phyloP scores from a whole-genome alignment of 2,888 invertebrate species.

The Macroteleia sp. region DNA sequence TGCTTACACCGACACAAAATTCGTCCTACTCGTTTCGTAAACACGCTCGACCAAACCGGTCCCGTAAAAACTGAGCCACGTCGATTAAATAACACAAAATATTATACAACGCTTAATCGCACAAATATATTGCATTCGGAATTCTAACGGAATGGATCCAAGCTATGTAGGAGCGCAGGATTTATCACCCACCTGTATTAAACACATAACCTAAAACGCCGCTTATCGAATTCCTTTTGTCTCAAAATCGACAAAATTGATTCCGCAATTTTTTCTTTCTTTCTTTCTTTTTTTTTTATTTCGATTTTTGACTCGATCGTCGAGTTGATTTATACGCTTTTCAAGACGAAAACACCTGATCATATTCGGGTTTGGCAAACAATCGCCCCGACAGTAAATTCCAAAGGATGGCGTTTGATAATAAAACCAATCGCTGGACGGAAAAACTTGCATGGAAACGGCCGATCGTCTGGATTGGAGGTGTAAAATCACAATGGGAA shows the following conservation, averaged over 20 bases:
- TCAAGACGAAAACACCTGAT: constrained; percentile 43
- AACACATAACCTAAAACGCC: constrained; percentile 44
- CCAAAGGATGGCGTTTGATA: constrained; percentile 35
- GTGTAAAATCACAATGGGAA: constrained; percentile 63
- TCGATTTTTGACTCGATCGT: neutral
- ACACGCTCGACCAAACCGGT: constrained; percentile 59
- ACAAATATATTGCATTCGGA: constrained; percentile 58
- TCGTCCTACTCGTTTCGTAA: constrained; percentile 59
- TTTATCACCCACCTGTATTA: constrained; percentile 62
- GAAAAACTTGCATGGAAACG: constrained; percentile 47
- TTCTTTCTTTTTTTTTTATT: neutral
- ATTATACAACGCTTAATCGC: constrained; percentile 61
- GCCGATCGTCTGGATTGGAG: constrained; percentile 55
- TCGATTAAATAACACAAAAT: constrained; percentile 63
- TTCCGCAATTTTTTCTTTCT: constrained; percentile 9
- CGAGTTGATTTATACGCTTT: constrained; percentile 35
- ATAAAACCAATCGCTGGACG: constrained; percentile 46
- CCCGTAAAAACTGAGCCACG: constrained; percentile 60
- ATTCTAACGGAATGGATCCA: constrained; percentile 52
- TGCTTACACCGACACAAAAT: constrained; percentile 48
- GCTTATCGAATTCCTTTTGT: constrained; percentile 43
- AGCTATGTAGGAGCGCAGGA: constrained; percentile 41
- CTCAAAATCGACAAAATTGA: constrained; percentile 37
- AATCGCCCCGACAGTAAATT: constrained; percentile 36
- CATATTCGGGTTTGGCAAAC: constrained; percentile 53